These are phyloP conservation scores for Corythoichthys haematopterus DNA, from an alignment of 2,113 vertebrate genomes.

Conservation along the genomic window DNA sequence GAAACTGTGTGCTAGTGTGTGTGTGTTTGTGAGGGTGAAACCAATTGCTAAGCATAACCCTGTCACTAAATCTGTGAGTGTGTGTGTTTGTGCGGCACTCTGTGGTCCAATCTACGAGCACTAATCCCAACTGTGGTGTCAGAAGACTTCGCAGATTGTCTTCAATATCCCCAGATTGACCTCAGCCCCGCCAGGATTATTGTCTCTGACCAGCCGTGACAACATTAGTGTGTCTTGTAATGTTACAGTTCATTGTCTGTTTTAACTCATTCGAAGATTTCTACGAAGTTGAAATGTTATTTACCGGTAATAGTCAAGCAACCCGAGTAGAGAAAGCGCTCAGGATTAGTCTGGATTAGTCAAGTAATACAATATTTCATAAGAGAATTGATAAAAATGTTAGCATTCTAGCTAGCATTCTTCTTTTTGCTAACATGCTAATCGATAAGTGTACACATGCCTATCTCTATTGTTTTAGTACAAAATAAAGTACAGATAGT, in stretches of 20 bases:
- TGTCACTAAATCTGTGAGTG: slow-evolving; percentile 13
- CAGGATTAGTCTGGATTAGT: background rate
- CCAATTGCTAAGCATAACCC: background rate
- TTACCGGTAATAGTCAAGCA: background rate
- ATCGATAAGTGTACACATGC: too few relatives aligned
- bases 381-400: background rate
- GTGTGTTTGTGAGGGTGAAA: background rate
- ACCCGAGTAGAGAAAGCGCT: background rate
- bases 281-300: background rate
- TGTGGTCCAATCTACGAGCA: slow-evolving; percentile 53
- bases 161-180: slow-evolving; percentile 56
- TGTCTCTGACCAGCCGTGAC: slow-evolving; percentile 12
- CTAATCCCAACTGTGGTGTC: slow-evolving; percentile 65
- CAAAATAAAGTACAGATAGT: too few relatives aligned
- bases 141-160: slow-evolving; percentile 45
- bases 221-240: background rate
- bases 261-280: background rate
- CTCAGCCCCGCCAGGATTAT: slow-evolving; percentile 54
- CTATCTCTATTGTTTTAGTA: too few relatives aligned
- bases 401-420: too few relatives aligned
- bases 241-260: background rate
- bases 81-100: background rate
- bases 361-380: background rate
- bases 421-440: too few relatives aligned
- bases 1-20: background rate